Evolutionary conservation across 2,113 vertebrate species (phyloP).

Genomic region (Nymphicus hollandicus): DNA sequence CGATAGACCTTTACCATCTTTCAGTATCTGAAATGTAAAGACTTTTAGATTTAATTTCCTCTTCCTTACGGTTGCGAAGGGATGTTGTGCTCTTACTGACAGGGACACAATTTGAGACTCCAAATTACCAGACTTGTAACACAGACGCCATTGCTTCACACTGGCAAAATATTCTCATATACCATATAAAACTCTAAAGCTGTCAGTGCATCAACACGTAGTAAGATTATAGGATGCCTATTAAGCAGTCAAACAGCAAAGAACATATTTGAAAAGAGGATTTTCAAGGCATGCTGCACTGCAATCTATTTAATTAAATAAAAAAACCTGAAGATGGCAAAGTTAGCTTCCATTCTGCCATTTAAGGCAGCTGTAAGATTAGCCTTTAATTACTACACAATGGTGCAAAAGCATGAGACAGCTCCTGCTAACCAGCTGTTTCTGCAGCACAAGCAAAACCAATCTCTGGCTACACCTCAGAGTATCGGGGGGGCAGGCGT

Average conservation of each 20-base stretch:
- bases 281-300: neutral
- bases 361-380: neutral
- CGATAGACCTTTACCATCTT: neutral
- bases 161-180: neutral
- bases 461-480: neutral
- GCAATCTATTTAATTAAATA: neutral
- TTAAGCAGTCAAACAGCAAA: neutral
- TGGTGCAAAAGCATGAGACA: neutral
- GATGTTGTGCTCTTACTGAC: neutral
- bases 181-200: neutral
- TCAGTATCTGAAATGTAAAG: neutral
- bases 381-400: neutral
- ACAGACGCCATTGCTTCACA: neutral
- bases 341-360: neutral
- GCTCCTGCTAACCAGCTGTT: neutral
- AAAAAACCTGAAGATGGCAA: neutral
- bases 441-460: neutral
- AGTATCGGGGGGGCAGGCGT: accelerated
- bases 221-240: neutral
- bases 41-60: neutral
- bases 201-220: neutral
- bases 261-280: neutral
- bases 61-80: neutral
- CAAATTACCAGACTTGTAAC: neutral
- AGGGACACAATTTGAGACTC: neutral